Evolutionary conservation across 2,797 vertebrate species (phyloP).

Genomic region (Fringilla coelebs): DNA sequence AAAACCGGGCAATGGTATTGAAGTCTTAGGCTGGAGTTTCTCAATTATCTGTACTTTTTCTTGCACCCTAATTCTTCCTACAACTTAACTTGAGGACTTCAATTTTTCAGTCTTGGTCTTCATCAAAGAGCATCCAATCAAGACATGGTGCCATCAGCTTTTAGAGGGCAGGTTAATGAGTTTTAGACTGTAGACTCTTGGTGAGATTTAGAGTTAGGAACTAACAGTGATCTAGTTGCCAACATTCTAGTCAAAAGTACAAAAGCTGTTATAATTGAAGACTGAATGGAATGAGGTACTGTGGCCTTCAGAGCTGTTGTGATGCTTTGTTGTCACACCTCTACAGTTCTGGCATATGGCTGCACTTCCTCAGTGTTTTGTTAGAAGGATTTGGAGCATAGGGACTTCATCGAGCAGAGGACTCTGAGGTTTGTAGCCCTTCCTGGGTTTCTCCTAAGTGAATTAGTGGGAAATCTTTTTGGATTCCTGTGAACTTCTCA

Average conservation of each 20-base stretch:
- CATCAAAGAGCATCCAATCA: accelerated
- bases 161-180: neutral
- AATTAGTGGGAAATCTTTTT: neutral
- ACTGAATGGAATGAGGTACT: accelerated
- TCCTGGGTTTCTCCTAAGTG: neutral
- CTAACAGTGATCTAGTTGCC: neutral
- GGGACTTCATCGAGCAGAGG: neutral
- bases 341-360: neutral
- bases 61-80: neutral
- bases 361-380: neutral
- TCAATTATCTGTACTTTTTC: neutral
- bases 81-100: neutral
- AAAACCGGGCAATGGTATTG: neutral
- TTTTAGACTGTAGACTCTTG: neutral
- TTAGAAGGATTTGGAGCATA: neutral
- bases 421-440: neutral
- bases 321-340: neutral
- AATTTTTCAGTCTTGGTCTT: neutral
- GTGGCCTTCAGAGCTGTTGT: neutral
- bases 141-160: neutral
- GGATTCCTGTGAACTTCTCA: neutral
- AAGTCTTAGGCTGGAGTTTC: neutral
- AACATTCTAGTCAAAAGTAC: neutral
- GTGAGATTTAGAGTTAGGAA: neutral
- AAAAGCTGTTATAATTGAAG: neutral